Conservation (phyloP, 2,888 invertebrate genomes). For the Syrphus vitripennis region DNA sequence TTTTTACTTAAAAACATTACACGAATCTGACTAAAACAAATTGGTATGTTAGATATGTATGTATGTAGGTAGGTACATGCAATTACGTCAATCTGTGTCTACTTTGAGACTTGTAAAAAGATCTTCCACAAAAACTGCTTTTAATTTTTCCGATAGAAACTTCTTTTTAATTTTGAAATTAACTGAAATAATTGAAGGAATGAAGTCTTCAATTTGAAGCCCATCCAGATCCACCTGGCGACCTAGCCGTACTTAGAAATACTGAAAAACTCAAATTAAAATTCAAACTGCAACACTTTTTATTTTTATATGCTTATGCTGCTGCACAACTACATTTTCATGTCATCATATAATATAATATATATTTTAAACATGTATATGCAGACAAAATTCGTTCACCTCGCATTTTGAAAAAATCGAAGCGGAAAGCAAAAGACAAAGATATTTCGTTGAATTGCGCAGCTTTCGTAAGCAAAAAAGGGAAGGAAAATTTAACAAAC, state of each 20-base stretch:
- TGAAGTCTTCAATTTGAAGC: too few species aligned
- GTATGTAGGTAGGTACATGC: too few species aligned
- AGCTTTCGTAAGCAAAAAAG: conserved; percentile 58
- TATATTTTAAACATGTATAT: conserved; percentile 1
- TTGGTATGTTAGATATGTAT: too few species aligned
- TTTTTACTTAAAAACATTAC: too few species aligned
- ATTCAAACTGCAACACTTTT: conserved; percentile 62
- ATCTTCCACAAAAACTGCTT: too few species aligned
- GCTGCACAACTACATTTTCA: conserved; percentile 31
- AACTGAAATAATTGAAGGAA: neutral
- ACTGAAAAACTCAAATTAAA: conserved; percentile 48
- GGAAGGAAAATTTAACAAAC: conserved; percentile 51
- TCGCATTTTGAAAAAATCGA: conserved; percentile 67
- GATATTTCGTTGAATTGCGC: conserved; percentile 56
- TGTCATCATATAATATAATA: too few species aligned
- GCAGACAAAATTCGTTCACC: conserved; percentile 66
- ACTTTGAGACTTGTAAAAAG: too few species aligned
- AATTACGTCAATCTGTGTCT: too few species aligned
- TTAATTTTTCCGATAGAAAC: neutral
- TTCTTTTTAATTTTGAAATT: too few species aligned
- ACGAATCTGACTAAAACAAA: too few species aligned
- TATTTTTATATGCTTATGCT: conserved; percentile 29
- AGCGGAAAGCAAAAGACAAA: conserved; percentile 58
- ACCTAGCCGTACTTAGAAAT: conserved; percentile 42
- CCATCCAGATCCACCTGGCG: neutral